Conservation (phyloP, 1,140 invertebrate species). For the Carcinoscorpius rotundicauda region DNA sequence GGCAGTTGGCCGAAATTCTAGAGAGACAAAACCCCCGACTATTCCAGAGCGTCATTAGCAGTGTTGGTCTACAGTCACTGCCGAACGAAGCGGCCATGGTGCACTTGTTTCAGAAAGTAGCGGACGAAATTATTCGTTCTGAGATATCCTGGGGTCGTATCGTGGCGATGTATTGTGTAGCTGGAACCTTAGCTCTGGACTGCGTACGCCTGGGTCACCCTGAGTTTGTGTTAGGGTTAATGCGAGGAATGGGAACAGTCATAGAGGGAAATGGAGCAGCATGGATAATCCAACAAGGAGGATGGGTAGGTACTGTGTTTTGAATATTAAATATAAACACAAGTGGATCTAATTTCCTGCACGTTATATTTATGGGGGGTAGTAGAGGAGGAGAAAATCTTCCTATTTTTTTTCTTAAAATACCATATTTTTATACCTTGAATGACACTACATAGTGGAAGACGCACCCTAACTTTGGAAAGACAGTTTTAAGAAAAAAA, state of each 20-base stretch:
- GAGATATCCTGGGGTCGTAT: slow-evolving; percentile 53
- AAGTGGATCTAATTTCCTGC: too few relatives aligned
- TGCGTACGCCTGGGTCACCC: slow-evolving; percentile 38
- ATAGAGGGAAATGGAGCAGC: slow-evolving; percentile 49
- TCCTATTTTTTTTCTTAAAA: too few relatives aligned
- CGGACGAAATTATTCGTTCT: slow-evolving; percentile 41
- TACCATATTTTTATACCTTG: too few relatives aligned
- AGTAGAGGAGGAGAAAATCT: too few relatives aligned
- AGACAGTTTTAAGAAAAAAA: too few relatives aligned
- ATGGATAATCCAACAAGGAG: slow-evolving; percentile 56
- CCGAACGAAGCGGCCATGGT: slow-evolving; percentile 42
- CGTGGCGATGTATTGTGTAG: slow-evolving; percentile 51
- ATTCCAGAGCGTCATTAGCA: slow-evolving; percentile 44
- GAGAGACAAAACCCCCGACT: slow-evolving; percentile 38
- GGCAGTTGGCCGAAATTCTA: slow-evolving; percentile 20
- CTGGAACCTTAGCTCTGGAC: slow-evolving; percentile 53
- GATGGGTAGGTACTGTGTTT: slow-evolving; percentile 44
- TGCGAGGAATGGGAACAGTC: slow-evolving; percentile 46
- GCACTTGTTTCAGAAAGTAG: slow-evolving; percentile 43
- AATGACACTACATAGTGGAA: too few relatives aligned
- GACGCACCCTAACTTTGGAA: too few relatives aligned
- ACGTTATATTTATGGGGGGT: too few relatives aligned
- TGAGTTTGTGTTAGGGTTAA: slow-evolving; percentile 47
- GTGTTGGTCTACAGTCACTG: slow-evolving; percentile 33
- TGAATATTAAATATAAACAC: too few relatives aligned